Evolutionary conservation across 2,113 vertebrate genomes (phyloP).

Genomic region (Helogale parvula): DNA sequence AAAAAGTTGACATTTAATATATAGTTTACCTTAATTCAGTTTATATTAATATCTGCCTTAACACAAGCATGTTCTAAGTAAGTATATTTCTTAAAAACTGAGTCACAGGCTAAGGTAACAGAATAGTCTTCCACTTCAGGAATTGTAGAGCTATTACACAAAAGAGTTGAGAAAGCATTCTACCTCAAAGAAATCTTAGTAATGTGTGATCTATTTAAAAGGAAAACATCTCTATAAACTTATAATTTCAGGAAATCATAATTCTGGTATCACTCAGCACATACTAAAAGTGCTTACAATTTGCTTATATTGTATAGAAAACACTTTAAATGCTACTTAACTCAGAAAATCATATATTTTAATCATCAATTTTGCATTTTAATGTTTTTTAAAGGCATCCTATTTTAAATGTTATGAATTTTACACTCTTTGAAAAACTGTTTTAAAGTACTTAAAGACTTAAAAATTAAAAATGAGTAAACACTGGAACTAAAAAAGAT

Average conservation of each 20-base stretch:
- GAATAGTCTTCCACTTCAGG: slow-evolving; percentile 23
- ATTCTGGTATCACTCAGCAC: slow-evolving; percentile 27
- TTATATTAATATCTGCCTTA: not conserved
- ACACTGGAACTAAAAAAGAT: not conserved
- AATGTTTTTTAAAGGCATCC: slow-evolving; percentile 24
- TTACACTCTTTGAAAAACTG: not conserved
- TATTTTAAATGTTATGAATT: slow-evolving; percentile 40
- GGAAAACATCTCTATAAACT: slow-evolving; percentile 38
- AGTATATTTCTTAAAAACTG: slow-evolving; percentile 48
- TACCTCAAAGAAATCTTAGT: slow-evolving; percentile 2
- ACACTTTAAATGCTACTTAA: slow-evolving; percentile 17
- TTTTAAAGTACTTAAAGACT: not conserved
- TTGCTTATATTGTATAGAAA: slow-evolving; percentile 15
- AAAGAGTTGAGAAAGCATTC: not conserved
- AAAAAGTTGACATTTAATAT: slow-evolving; percentile 9
- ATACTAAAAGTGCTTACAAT: slow-evolving; percentile 15
- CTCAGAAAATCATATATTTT: slow-evolving; percentile 47
- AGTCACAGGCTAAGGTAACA: not conserved
- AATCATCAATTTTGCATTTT: slow-evolving; percentile 46
- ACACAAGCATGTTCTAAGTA: slow-evolving; percentile 40
- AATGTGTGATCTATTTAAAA: slow-evolving; percentile 11
- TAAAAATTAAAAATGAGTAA: slow-evolving; percentile 46
- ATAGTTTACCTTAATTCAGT: slow-evolving; percentile 26
- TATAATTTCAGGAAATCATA: slow-evolving; percentile 50
- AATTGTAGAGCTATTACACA: not conserved